These are phyloP conservation scores for Amphipoea oculea DNA, from an alignment of 2,888 invertebrate species.

Conservation along the genomic window DNA sequence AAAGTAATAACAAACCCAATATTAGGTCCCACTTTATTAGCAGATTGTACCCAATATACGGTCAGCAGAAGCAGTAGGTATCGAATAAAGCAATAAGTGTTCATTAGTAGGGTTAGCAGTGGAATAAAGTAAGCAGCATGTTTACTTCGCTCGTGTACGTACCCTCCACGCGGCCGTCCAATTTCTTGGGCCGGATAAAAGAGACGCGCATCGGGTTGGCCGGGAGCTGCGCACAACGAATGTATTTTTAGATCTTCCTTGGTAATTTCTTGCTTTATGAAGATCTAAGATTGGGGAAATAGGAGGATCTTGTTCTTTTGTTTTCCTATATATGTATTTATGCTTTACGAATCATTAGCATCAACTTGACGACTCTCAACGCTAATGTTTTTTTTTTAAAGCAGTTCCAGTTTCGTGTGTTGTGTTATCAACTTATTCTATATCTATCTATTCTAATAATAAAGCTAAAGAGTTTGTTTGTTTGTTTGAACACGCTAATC, in stretches of 20 bases:
- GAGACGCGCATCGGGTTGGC: conserved; percentile 27
- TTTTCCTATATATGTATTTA: not conserved
- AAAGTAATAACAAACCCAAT: conserved; percentile 40
- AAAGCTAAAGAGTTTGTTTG: not conserved
- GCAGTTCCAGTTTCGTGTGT: not conserved
- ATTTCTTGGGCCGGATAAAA: conserved; percentile 57
- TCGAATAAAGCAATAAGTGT: conserved; percentile 57
- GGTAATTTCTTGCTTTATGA: not conserved
- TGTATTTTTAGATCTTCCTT: not conserved
- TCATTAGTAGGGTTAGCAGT: conserved; percentile 60
- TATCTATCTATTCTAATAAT: not conserved
- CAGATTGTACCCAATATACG: conserved; percentile 27
- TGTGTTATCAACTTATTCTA: not conserved
- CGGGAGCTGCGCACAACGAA: conserved; percentile 32
- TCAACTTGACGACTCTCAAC: not conserved
- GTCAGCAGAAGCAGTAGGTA: conserved; percentile 41
- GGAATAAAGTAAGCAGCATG: conserved; percentile 57
- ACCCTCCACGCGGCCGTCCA: conserved; percentile 46
- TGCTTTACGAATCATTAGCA: not conserved
- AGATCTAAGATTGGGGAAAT: not conserved
- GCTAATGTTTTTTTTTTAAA: not conserved
- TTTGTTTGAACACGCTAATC: not conserved
- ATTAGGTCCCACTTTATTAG: conserved; percentile 39
- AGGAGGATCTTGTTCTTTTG: not conserved
- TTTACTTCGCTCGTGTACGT: conserved; percentile 49